Base-by-base conservation (phyloP, 2,888 invertebrate genomes). In the Yponomeuta cagnagella region DNA sequence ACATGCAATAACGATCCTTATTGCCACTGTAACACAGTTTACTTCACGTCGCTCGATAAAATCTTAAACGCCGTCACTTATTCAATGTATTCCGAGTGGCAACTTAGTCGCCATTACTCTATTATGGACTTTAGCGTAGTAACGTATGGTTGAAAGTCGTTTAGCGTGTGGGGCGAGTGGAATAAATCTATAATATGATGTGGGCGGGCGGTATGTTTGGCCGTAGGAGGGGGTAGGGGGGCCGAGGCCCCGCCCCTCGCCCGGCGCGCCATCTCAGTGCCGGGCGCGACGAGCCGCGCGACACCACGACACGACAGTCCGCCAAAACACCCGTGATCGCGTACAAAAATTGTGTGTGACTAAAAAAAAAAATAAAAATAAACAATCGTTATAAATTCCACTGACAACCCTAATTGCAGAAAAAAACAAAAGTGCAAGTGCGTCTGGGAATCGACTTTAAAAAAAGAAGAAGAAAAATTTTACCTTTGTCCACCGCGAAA, bases 141-240 rank as follows among this genome's bases (percentile, higher is more conserved):
- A 81, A 80, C 85, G 85, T 90, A 91, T 88, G 91, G 91, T 90
- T 84, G 85, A 88, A 84, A 88, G 86, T 87, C 86, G 90, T 86
- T 87, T 86, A 88, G 81, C 88, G 81, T 72, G 74, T 72, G 76
- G 80, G 82, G 81, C 80, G 85, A 86, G 86, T 83, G 85, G 81
- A 90, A 91, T 92, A 91, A 91, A 91, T 91, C 91, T 92, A 91
- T 91, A 91, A 91, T 91, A 91, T 90, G 90, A 88, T 88, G 85
- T 88, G 85, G 92, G 92, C 91, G 91, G 89, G 82, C 88, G 88
- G 87, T 88, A 88, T 86, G 88, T 90, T 88, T 78, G 10, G 65
- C 77, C 74, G 77, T 76, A 80, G 84, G 89, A 83, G 81, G 84
- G 86, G 84, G 83, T 78, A 80, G 82, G 85, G 86, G 83, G 83